Evolutionary conservation across 2,888 invertebrate species (phyloP), one percentile per base, ranked within the genome.

Genomic region (Anthophora plumipes): DNA sequence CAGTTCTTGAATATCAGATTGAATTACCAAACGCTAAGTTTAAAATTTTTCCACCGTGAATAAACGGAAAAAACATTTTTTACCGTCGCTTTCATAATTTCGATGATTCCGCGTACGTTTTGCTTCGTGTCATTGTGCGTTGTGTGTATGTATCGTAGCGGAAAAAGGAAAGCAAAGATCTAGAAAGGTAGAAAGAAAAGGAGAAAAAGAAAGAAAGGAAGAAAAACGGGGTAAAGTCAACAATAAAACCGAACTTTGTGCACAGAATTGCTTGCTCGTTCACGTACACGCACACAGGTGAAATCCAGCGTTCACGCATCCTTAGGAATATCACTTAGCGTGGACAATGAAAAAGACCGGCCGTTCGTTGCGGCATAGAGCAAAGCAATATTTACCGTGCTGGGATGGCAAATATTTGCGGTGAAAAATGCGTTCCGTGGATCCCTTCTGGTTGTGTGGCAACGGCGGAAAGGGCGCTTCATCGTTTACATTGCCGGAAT

Each of bases 371-470:
- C 75, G 69, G 57, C 59, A 52, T 60, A 74, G 71, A 37, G 55
- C 52, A 67, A 68, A 75, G 76, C 71, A 76, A 85, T 85, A 85
- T 85, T 84, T 86, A 81, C 76, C 39, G 64, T 72, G 39, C 68
- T n/a, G 66, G 77, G 43, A 74, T 55, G 37, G 73, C 69, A 84
- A 86, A 86, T 80, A 77, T 86, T 86, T 85, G 63, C 66, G 14
- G 22, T 67, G 71, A 80, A 81, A 74, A 84, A 80, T 70, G 70
- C 55, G 68, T 25, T n/a, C 39, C 52, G 60, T 14, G 63, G 77
- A 67, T 37, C 70, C 81, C 74, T 61, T 46, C 52, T n/a, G 68
- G 72, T 52, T 25, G 54, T n/a, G 46, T 52, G 37, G 64, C 46
- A 43, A 52, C 60, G 77, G 52, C 67, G 61, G 61, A 48, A 73